Conservation (phyloP, 2,888 invertebrate genomes). For the Polymixis lichenea region DNA sequence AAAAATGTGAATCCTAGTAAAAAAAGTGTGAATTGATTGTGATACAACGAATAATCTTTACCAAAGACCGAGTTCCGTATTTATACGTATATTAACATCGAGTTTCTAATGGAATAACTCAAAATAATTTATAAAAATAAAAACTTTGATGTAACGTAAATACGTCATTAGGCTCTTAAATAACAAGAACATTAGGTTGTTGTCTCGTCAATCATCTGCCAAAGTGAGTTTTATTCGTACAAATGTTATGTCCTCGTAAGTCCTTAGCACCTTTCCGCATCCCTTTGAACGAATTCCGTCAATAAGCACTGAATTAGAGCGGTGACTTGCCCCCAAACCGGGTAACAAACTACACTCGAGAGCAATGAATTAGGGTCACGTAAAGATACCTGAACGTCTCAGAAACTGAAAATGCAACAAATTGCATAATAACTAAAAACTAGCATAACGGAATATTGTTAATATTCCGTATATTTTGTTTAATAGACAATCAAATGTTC, state of each 20-base stretch:
- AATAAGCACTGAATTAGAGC: neutral
- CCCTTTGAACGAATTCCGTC: no score
- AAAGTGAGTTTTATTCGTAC: neutral
- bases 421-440: no score
- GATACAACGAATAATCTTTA: conserved; percentile 35
- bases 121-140: conserved; percentile 27
- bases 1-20: conserved; percentile 19
- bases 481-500: no score
- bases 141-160: neutral
- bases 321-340: neutral
- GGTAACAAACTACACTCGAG: no score
- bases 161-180: conserved; percentile 18
- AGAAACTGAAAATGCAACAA: no score
- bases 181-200: neutral
- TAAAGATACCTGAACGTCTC: no score
- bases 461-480: no score
- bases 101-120: conserved; percentile 50
- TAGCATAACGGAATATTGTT: no score
- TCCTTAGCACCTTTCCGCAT: neutral
- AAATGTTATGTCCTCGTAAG: neutral
- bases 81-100: conserved; percentile 46
- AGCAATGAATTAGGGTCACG: no score
- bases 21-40: conserved; percentile 54
- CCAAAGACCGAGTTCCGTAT: conserved; percentile 51
- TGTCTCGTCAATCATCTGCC: neutral